phyloP scores from a whole-genome alignment of 1,140 invertebrate genomes.

The Phymorhynchus buccinoides region DNA sequence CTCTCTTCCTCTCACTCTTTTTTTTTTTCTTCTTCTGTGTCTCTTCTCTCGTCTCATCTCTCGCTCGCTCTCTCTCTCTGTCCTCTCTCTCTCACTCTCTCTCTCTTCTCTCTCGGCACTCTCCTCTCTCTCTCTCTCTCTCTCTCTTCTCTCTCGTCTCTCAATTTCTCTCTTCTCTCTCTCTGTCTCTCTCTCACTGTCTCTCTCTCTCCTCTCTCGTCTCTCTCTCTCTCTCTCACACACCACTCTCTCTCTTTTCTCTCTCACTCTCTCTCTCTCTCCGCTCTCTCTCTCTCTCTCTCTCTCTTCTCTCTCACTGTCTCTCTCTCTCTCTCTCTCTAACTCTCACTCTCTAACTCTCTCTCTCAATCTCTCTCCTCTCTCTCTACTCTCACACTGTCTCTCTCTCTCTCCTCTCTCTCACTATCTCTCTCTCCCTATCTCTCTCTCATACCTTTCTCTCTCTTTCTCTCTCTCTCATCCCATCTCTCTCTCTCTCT shows the following conservation, averaged over 20 bases:
- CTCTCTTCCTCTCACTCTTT: conserved; percentile 23
- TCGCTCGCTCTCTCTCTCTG: too few species aligned
- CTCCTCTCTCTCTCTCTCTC: too few species aligned
- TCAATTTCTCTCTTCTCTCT: too few species aligned
- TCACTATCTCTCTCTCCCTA: background rate
- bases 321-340: background rate
- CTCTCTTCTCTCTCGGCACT: too few species aligned
- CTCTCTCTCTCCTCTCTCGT: background rate
- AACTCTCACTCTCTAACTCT: background rate
- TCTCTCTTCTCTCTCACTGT: conserved; percentile 7
- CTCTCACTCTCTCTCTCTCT: background rate
- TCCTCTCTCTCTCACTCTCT: too few species aligned
- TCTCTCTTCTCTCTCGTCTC: too few species aligned
- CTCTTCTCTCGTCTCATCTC: too few species aligned
- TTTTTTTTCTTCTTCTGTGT: too few species aligned
- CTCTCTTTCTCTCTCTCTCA: background rate
- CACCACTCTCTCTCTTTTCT: background rate
- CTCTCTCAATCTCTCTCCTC: background rate
- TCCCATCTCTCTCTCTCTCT: too few species aligned
- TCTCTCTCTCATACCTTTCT: background rate
- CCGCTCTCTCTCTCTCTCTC: too few species aligned
- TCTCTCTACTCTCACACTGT: background rate
- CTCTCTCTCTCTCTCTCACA: too few species aligned
- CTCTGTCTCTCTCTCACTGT: background rate
- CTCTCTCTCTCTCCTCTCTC: background rate